These are phyloP conservation scores for Pachycephala philippinensis DNA, from an alignment of 2,113 vertebrate genomes.

Conservation along the genomic window DNA sequence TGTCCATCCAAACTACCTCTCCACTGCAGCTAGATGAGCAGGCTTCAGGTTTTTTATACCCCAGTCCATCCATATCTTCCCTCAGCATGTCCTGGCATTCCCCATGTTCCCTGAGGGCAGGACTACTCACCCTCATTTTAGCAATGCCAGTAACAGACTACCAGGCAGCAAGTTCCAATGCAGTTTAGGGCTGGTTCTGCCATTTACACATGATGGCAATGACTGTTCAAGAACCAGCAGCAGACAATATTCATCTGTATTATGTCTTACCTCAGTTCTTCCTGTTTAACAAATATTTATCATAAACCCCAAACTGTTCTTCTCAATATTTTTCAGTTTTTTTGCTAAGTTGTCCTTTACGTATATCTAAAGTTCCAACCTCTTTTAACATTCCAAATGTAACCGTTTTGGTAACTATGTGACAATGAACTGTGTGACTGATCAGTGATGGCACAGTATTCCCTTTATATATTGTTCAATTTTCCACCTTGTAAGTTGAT, in stretches of 20 bases:
- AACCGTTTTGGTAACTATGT: neutral
- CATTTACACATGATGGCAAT: rapidly evolving
- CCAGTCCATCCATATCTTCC: neutral
- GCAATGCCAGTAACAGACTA: neutral
- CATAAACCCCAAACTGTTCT: neutral
- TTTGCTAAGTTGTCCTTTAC: neutral
- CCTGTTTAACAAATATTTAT: neutral
- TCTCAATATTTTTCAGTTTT: neutral
- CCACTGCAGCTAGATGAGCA: neutral
- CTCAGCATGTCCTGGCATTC: neutral
- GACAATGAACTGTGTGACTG: neutral
- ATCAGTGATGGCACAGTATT: neutral
- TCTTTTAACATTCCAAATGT: neutral
- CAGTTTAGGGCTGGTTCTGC: neutral
- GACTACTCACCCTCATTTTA: neutral
- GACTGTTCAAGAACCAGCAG: neutral
- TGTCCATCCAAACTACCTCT: neutral
- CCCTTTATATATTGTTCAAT: neutral
- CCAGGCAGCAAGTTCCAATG: neutral
- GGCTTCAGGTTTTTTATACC: neutral
- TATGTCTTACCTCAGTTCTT: neutral
- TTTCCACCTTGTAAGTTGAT: neutral
- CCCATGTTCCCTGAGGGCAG: neutral
- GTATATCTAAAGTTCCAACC: neutral
- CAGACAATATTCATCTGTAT: neutral